A percentile compares a stretch with the other conserved stretches of the same genome.
These are phyloP conservation scores for Drosophila simulans DNA, from an alignment of 1,140 invertebrate genomes.

Conservation along the genomic window DNA sequence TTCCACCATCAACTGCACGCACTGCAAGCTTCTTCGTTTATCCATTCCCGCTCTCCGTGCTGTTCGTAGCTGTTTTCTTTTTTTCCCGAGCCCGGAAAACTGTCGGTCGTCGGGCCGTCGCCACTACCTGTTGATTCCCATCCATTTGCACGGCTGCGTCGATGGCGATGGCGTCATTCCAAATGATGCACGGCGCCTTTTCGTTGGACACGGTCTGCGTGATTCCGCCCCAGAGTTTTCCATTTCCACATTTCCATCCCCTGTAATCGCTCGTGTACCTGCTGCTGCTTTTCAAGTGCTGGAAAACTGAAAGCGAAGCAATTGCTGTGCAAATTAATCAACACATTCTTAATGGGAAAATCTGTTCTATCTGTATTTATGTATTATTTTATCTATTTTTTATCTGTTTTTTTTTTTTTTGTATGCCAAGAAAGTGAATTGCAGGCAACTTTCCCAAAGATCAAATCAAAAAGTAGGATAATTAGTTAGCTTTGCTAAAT, in stretches of 20 bases:
- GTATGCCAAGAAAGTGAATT: too few species aligned
- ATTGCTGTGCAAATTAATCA: not conserved
- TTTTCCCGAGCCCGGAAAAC: slow-evolving; percentile 64
- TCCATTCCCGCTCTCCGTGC: slow-evolving; percentile 13
- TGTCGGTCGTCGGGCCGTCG: slow-evolving; percentile 30
- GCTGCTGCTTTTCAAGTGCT: slow-evolving; percentile 15
- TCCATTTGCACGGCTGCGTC: slow-evolving; percentile 17
- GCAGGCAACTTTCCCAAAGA: too few species aligned
- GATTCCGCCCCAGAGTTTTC: slow-evolving; percentile 48
- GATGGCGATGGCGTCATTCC: slow-evolving; percentile 61
- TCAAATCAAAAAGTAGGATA: too few species aligned
- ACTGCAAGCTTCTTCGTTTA: slow-evolving; percentile 23
- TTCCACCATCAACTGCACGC: slow-evolving; percentile 1
- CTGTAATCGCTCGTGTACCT: slow-evolving; percentile 6
- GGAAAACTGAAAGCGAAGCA: slow-evolving; percentile 1
- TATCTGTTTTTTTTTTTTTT: too few species aligned
- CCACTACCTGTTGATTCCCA: slow-evolving; percentile 77
- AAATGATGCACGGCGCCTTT: slow-evolving; percentile 81
- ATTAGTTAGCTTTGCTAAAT: too few species aligned
- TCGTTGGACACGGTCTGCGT: slow-evolving; percentile 80
- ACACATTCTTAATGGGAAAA: not conserved
- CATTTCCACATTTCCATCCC: slow-evolving; percentile 9
- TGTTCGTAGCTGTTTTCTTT: not conserved
- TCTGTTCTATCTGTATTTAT: not conserved
- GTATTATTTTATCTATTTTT: too few species aligned